Evolutionary conservation across 2,888 invertebrate species (phyloP).

Genomic region (Ligdia adustata): DNA sequence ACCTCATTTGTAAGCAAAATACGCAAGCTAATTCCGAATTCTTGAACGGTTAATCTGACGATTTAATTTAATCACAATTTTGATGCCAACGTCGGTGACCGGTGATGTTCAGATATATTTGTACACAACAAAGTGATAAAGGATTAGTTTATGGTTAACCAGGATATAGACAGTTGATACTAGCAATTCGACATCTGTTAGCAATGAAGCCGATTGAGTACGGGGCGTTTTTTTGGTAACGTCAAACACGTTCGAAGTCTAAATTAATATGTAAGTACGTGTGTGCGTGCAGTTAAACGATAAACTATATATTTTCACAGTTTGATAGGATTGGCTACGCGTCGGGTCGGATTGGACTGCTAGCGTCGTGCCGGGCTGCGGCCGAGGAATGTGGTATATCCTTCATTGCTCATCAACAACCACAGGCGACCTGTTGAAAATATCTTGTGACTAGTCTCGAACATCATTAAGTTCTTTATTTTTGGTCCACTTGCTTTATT

Average conservation of each 20-base stretch:
- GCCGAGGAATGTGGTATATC: conserved; percentile 32
- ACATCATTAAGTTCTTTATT: not conserved
- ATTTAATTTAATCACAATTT: conserved; percentile 7
- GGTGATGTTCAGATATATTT: not conserved
- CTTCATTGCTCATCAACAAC: conserved; percentile 25
- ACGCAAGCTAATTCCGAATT: conserved; percentile 9
- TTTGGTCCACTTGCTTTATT: no score
- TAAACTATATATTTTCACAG: conserved; percentile 69
- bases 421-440: not conserved
- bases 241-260: conserved; percentile 32
- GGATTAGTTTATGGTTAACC: conserved; percentile 21
- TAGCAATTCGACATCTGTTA: conserved; percentile 32
- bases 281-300: conserved; percentile 36
- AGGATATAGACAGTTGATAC: conserved; percentile 31
- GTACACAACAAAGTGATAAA: not conserved
- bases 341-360: conserved; percentile 41
- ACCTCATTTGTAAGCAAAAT: conserved; percentile 22
- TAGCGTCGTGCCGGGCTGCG: conserved; percentile 32
- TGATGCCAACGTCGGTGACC: not conserved
- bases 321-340: conserved; percentile 71
- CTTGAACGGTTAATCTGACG: conserved; percentile 9
- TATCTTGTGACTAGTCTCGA: not conserved
- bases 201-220: conserved; percentile 36
- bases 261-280: conserved; percentile 31
- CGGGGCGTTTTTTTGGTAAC: conserved; percentile 33